These are phyloP conservation scores for Mustela lutreola DNA, from an alignment of 2,113 vertebrate genomes.

Conservation along the genomic window DNA sequence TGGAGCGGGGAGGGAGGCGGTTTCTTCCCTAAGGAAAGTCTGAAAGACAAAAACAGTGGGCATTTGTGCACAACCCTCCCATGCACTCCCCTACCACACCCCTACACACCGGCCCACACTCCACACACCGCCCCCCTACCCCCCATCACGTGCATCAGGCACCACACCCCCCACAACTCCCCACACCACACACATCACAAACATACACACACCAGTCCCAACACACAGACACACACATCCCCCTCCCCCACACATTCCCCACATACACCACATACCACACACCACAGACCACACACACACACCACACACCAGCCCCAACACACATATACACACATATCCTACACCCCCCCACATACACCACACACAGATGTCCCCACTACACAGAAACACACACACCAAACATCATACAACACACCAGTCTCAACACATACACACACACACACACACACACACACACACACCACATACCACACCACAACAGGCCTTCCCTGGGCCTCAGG, in stretches of 20 bases:
- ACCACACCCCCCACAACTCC: not conserved
- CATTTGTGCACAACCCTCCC: not conserved
- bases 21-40: not conserved
- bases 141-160: not conserved
- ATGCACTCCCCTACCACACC: not conserved
- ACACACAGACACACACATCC: not conserved
- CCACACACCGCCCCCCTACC: not conserved
- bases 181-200: not conserved
- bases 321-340: not conserved
- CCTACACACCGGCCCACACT: not conserved
- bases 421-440: not conserved
- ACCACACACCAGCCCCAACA: not conserved
- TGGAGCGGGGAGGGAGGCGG: not conserved
- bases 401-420: not conserved
- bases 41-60: not conserved
- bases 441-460: not conserved
- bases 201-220: not conserved
- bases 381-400: too few relatives aligned
- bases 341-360: too few relatives aligned
- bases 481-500: conserved; percentile 10
- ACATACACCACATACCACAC: too few relatives aligned
- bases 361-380: not conserved
- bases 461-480: not conserved
- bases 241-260: not conserved
- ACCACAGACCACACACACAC: not conserved